Conservation (phyloP, 2,113 vertebrate species). For the Petromus typicus region DNA sequence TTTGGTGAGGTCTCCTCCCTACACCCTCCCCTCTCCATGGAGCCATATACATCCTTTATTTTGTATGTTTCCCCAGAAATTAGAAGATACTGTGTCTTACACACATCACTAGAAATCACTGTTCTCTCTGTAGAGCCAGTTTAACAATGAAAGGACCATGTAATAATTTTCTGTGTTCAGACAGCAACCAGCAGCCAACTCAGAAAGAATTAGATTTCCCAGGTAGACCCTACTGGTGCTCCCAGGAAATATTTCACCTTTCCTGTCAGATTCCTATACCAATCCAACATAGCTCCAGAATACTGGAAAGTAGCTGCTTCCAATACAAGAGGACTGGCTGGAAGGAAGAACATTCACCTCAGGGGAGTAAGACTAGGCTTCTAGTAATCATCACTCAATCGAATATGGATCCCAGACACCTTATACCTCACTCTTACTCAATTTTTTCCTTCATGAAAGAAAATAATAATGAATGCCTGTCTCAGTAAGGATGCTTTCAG, state of each 20-base stretch:
- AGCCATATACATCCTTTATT: conserved; percentile 45
- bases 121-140: conserved; percentile 57
- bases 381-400: background rate
- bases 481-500: background rate
- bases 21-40: background rate
- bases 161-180: conserved; percentile 75
- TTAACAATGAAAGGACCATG: conserved; percentile 72
- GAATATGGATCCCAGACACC: background rate
- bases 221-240: background rate
- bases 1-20: background rate
- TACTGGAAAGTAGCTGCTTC: background rate
- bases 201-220: conserved; percentile 74
- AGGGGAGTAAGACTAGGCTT: background rate
- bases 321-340: background rate
- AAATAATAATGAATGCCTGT: background rate
- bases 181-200: conserved; percentile 63
- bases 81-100: conserved; percentile 68
- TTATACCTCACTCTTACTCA: background rate
- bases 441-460: conserved; percentile 33
- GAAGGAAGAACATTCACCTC: background rate
- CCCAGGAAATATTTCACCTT: conserved; percentile 46
- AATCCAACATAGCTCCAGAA: background rate
- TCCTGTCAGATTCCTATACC: background rate
- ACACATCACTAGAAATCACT: conserved; percentile 70
- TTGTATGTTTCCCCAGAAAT: conserved; percentile 33